Evolutionary conservation across 2,888 invertebrate genomes (phyloP).

Genomic region (Cremastinae sp.): DNA sequence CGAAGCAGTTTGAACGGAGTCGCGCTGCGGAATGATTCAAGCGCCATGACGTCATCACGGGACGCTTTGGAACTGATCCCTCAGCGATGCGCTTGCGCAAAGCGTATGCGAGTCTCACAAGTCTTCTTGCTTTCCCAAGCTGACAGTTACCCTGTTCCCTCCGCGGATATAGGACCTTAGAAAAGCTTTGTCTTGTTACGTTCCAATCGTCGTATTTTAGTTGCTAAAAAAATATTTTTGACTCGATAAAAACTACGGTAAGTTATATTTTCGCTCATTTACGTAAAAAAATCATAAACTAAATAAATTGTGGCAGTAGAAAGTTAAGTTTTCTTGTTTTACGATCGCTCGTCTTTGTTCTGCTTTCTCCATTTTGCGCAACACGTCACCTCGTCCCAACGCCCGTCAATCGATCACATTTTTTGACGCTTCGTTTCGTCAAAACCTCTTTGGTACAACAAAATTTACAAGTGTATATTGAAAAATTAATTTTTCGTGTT

Average conservation of each 20-base stretch:
- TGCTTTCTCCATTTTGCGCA: slow-evolving; percentile 46
- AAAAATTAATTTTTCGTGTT: slow-evolving; percentile 3
- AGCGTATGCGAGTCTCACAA: neutral
- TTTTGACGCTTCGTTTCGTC: slow-evolving; percentile 2
- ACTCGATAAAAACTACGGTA: slow-evolving; percentile 42
- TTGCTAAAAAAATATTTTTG: slow-evolving; percentile 38
- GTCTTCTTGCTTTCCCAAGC: neutral
- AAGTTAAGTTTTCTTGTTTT: slow-evolving; percentile 12
- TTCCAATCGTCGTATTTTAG: slow-evolving; percentile 44
- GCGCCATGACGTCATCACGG: slow-evolving; percentile 22
- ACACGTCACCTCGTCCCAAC: slow-evolving; percentile 41
- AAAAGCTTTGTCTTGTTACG: slow-evolving; percentile 52
- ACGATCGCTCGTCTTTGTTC: slow-evolving; percentile 43
- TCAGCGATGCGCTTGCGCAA: slow-evolving; percentile 34
- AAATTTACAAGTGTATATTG: slow-evolving; percentile 43
- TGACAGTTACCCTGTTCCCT: slow-evolving; percentile 49
- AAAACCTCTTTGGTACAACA: neutral
- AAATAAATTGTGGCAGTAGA: neutral
- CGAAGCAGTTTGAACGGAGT: slow-evolving; percentile 14
- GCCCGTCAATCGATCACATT: slow-evolving; percentile 51
- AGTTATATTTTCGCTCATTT: slow-evolving; percentile 19
- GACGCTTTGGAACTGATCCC: slow-evolving; percentile 25
- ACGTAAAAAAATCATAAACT: neutral
- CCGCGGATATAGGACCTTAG: slow-evolving; percentile 38
- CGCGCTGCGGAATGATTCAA: slow-evolving; percentile 4